A percentile compares a stretch with the other conserved stretches of the same genome.
phyloP scores from a whole-genome alignment of 2,797 vertebrate genomes.

The Cynodonichthys magdalenae region DNA sequence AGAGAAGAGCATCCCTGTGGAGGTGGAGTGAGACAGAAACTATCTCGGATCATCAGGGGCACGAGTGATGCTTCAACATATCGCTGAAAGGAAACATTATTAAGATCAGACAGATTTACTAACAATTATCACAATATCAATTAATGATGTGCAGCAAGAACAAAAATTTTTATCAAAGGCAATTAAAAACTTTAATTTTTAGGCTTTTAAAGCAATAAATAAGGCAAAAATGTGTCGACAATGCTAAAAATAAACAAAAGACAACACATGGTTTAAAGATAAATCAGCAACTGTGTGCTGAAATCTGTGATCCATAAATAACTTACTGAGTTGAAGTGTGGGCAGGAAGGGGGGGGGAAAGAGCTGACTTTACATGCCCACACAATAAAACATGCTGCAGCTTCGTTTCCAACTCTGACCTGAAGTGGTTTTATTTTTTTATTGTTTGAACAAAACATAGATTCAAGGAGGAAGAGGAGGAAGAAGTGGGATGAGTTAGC shows the following conservation, averaged over 20 bases:
- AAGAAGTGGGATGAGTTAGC: constrained; percentile 32
- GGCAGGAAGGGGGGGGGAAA: constrained; percentile 15
- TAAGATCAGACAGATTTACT: background rate
- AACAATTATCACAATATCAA: background rate
- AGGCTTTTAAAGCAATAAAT: too few relatives aligned
- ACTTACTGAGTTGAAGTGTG: background rate
- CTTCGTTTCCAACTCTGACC: constrained; percentile 35
- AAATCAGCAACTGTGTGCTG: background rate
- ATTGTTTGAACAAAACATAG: constrained; percentile 21
- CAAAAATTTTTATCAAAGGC: background rate
- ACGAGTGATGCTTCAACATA: background rate
- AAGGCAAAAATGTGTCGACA: background rate
- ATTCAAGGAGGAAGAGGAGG: constrained; percentile 9
- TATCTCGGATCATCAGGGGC: constrained; percentile 16
- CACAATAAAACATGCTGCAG: constrained; percentile 15
- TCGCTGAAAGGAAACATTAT: constrained; percentile 1
- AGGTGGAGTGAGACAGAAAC: constrained; percentile 24
- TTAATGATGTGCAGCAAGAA: too few relatives aligned
- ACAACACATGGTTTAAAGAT: background rate
- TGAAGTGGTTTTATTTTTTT: constrained; percentile 43
- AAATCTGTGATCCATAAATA: constrained; percentile 19
- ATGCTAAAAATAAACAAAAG: background rate
- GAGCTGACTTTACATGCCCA: constrained; percentile 1
- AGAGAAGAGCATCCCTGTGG: constrained; percentile 43
- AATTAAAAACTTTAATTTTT: background rate